phyloP scores from a whole-genome alignment of 2,797 vertebrate genomes.

The Sebastes alutus region DNA sequence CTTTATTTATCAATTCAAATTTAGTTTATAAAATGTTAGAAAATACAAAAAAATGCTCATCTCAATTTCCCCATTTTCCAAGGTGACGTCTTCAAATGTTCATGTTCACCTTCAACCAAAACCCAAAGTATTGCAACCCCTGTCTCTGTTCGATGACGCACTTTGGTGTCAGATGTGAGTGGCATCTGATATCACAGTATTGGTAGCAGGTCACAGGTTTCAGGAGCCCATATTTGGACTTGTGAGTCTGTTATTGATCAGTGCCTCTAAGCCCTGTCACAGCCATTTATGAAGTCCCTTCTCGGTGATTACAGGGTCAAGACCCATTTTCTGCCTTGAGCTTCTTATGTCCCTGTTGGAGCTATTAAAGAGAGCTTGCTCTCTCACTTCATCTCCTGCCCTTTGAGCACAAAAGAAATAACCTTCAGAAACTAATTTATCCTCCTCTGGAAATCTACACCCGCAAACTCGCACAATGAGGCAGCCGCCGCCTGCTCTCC shows the following conservation, averaged over 20 bases:
- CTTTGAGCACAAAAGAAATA: conserved; percentile 64
- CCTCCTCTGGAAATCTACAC: conserved; percentile 43
- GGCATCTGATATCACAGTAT: neutral
- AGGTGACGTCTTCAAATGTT: neutral
- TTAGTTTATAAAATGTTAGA: no score
- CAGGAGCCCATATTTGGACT: neutral
- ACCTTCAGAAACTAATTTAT: conserved; percentile 72
- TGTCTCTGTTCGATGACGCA: neutral
- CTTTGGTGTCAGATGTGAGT: neutral
- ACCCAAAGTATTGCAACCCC: neutral
- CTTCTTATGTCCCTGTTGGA: conserved; percentile 23
- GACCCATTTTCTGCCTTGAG: conserved; percentile 29
- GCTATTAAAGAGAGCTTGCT: conserved; percentile 34
- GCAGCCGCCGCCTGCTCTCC: conserved; percentile 39
- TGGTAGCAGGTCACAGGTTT: neutral
- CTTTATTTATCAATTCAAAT: neutral
- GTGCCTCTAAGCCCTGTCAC: neutral
- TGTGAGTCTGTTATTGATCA: conserved; percentile 26
- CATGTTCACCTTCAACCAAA: neutral
- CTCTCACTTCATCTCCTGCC: conserved; percentile 43
- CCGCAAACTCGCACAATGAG: conserved; percentile 53
- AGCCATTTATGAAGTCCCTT: conserved; percentile 1
- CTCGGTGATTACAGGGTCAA: conserved; percentile 42
- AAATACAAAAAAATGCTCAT: neutral
- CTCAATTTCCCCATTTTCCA: neutral